A percentile compares a stretch with the other conserved stretches of the same genome.
Evolutionary conservation across 2,888 invertebrate species (phyloP).

Genomic region (Serrognathus titanus): DNA sequence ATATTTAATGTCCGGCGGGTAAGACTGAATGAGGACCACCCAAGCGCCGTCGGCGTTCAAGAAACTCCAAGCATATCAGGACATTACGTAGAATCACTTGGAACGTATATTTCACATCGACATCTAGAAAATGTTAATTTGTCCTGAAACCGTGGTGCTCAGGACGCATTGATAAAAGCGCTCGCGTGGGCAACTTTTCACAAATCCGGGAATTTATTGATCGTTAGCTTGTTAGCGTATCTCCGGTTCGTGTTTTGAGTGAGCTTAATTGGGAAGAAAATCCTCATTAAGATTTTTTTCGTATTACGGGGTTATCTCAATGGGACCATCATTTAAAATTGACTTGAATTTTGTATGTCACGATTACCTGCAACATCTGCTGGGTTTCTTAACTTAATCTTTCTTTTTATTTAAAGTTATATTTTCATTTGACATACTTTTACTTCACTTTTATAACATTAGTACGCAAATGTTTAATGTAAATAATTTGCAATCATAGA

Average conservation of each 20-base stretch:
- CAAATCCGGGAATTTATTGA: conserved; percentile 25
- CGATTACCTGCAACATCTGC: too few species aligned
- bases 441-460: too few species aligned
- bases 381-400: too few species aligned
- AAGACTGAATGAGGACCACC: conserved; percentile 21
- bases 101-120: conserved; percentile 18
- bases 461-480: too few species aligned
- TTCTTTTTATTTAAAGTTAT: too few species aligned
- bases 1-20: conserved; percentile 19
- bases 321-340: not conserved
- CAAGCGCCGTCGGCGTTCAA: conserved; percentile 15
- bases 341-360: too few species aligned
- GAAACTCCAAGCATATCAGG: conserved; percentile 7
- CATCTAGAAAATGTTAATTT: conserved; percentile 24
- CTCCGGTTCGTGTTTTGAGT: conserved; percentile 23
- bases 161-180: conserved; percentile 23
- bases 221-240: conserved; percentile 23
- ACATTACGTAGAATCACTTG: conserved; percentile 16
- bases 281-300: conserved; percentile 21
- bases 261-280: conserved; percentile 23
- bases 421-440: too few species aligned
- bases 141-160: conserved; percentile 5
- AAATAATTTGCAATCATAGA: too few species aligned
- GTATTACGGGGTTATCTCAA: not conserved
- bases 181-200: conserved; percentile 22